Evolutionary conservation across 2,888 invertebrate species (phyloP).

Genomic region (Anthophora plumipes): DNA sequence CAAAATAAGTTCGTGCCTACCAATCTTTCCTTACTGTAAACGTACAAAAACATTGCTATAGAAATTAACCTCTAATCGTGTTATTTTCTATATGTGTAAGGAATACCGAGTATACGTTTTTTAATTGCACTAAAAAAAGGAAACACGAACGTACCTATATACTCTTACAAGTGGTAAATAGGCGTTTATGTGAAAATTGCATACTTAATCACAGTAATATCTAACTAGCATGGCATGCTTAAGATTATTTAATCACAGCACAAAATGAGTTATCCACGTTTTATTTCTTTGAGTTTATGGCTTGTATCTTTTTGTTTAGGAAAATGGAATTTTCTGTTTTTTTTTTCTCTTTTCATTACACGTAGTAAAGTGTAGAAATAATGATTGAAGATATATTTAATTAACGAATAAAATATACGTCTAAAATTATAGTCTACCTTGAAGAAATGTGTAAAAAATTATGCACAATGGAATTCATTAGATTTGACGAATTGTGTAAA

Average conservation of each 20-base stretch:
- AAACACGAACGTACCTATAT: slow-evolving; percentile 38
- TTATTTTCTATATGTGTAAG: slow-evolving; percentile 24
- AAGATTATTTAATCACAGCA: slow-evolving; percentile 70
- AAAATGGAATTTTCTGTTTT: slow-evolving; percentile 47
- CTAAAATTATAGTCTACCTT: slow-evolving; percentile 42
- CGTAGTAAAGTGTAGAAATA: slow-evolving; percentile 28
- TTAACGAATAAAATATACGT: slow-evolving; percentile 33
- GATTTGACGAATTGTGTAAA: slow-evolving; percentile 25
- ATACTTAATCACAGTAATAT: slow-evolving; percentile 67
- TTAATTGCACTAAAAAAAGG: slow-evolving; percentile 56
- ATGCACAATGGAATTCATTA: neutral
- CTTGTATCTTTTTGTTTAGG: slow-evolving; percentile 43
- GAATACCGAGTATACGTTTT: slow-evolving; percentile 32
- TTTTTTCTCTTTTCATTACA: slow-evolving; percentile 22
- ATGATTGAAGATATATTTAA: slow-evolving; percentile 40
- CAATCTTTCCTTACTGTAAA: slow-evolving; percentile 31
- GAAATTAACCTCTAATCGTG: slow-evolving; percentile 28
- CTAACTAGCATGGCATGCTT: slow-evolving; percentile 68
- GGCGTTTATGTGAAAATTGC: slow-evolving; percentile 57
- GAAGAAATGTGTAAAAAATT: slow-evolving; percentile 35
- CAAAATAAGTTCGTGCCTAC: slow-evolving; percentile 38
- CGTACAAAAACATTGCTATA: slow-evolving; percentile 41
- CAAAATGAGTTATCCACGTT: slow-evolving; percentile 67
- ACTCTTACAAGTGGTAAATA: slow-evolving; percentile 52
- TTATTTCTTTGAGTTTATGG: slow-evolving; percentile 47